Base-by-base conservation (phyloP, 2,888 invertebrate species). In the Diachrysia chrysitis region DNA sequence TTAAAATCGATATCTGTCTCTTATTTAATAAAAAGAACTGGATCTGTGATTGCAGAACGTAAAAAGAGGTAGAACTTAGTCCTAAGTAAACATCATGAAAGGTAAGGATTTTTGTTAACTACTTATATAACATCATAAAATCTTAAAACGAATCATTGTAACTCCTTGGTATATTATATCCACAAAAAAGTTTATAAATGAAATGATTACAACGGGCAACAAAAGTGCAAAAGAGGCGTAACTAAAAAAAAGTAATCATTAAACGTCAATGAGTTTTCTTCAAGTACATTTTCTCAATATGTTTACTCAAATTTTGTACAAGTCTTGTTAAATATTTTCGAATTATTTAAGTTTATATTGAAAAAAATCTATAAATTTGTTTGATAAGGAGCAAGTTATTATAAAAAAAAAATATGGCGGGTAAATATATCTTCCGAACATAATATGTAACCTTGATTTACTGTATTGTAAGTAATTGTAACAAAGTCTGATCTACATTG, bases 261-360 rank as follows among this genome's bases (percentile, higher is more conserved):
- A 66, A 58, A 72, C 57, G 83, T 83, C 81, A 83, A 69, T 54
- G 21, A 55, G 51, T 53, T 67, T 74, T 73, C 60, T 66, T 55
- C 60, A 57, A 68, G 62, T 42, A 60, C 57, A 75, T 73, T 82
- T 84, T 75, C 69, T 78, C 79, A 78, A 66, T 75, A 87, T 90
- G 85, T 86, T 85, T 86, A 86, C 80, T 71, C 69, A 69, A 65
- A 71, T 88, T 86, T 87, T 86, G 60, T 84, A 85, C 76, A 73
- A 78, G 70, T 69, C 29, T 25, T 72, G 74, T 84, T 78, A 61
- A 73, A 65, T 67, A 74, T 88, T 88, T 87, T 85, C 64, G 71
- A 83, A 80, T 82, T 78, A 71, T 83, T 84, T 86, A 84, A 58
- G 53, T 70, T 76, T 71, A 51, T 78, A 71, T 70, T 64, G 21